Evolutionary conservation across 2,797 vertebrate genomes (phyloP).

Genomic region (Hypotaenidia philippensis): DNA sequence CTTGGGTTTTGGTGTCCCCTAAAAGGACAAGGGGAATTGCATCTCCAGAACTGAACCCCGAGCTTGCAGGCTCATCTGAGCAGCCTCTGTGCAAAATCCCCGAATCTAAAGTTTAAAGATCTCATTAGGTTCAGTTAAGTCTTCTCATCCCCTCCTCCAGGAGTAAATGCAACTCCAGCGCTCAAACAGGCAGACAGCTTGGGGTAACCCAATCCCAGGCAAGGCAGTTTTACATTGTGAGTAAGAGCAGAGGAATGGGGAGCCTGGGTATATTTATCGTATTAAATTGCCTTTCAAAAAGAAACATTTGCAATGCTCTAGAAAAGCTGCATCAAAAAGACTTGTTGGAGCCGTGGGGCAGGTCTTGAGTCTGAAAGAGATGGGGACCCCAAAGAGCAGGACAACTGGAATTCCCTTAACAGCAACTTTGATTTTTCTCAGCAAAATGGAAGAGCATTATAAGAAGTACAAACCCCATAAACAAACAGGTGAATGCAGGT

Average conservation of each 20-base stretch:
- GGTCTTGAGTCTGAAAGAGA: background rate
- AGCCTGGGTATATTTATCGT: conserved; percentile 81
- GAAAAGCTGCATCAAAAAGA: background rate
- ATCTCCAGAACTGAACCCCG: background rate
- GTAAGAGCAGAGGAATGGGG: conserved; percentile 80
- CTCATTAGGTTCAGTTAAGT: background rate
- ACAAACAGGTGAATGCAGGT: background rate
- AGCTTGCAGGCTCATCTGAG: background rate
- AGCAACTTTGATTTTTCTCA: background rate
- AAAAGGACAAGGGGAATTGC: background rate
- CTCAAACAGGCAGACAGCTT: background rate
- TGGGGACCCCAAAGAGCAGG: background rate
- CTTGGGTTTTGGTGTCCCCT: background rate
- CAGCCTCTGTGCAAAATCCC: background rate
- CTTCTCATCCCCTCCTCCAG: background rate
- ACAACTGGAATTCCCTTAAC: background rate
- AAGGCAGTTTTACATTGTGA: conserved; percentile 68
- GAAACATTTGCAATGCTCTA: conserved; percentile 28
- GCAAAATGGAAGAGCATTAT: background rate
- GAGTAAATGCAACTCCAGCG: background rate
- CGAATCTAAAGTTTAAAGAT: background rate
- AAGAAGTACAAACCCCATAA: background rate
- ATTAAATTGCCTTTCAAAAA: conserved; percentile 50
- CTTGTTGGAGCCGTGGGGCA: background rate
- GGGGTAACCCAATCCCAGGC: conserved; percentile 74